phyloP scores from a whole-genome alignment of 2,113 vertebrate genomes.

The Aix galericulata region DNA sequence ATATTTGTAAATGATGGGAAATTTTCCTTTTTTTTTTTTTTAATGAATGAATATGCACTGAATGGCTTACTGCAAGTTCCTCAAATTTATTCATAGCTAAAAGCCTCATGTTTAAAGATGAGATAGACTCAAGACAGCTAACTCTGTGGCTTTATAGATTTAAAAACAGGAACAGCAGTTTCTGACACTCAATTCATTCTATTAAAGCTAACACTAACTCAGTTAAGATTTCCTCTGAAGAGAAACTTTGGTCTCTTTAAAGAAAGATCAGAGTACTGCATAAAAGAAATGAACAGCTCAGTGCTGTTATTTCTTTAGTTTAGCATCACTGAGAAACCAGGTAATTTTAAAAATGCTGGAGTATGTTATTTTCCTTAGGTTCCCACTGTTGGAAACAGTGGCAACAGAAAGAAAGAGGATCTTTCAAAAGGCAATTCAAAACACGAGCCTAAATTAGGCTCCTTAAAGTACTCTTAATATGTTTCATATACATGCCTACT shows the following conservation, averaged over 20 bases:
- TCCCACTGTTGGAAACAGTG: background rate
- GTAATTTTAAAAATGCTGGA: background rate
- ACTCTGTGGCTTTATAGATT: background rate
- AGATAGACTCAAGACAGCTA: background rate
- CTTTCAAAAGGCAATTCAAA: background rate
- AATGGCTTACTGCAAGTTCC: background rate
- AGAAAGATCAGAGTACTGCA: background rate
- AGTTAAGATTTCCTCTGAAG: background rate
- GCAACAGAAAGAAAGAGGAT: background rate
- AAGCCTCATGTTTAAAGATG: constrained; percentile 22
- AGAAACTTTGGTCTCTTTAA: background rate
- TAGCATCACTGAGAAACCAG: background rate
- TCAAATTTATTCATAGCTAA: background rate
- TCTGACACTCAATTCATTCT: background rate
- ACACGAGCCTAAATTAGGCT: background rate
- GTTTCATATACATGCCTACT: background rate
- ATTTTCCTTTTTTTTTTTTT: background rate
- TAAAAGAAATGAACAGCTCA: background rate
- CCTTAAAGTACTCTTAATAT: background rate
- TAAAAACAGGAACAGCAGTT: background rate
- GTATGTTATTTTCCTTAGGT: background rate
- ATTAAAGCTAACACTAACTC: background rate
- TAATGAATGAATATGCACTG: background rate
- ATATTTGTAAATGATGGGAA: background rate
- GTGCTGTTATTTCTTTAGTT: background rate